These are phyloP conservation scores for Anser brachyrhynchus DNA, from an alignment of 2,113 vertebrate genomes.

Conservation along the genomic window DNA sequence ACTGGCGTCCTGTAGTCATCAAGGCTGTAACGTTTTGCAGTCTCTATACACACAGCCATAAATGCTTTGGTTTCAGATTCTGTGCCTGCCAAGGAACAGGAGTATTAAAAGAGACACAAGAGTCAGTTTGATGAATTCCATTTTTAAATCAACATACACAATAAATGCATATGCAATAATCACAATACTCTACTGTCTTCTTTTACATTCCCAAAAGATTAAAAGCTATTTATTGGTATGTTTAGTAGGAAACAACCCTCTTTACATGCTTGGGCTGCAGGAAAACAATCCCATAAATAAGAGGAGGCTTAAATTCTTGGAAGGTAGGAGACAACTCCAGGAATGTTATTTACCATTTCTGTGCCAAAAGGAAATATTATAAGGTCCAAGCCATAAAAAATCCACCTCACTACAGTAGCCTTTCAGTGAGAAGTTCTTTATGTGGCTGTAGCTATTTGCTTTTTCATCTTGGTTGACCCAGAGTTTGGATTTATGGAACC, in stretches of 20 bases:
- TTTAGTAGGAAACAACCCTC: neutral
- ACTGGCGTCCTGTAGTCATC: slow-evolving; percentile 97
- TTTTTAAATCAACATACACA: neutral
- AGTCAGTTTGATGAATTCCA: neutral
- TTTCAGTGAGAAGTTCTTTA: neutral
- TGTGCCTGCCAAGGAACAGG: slow-evolving; percentile 80
- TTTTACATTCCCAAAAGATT: neutral
- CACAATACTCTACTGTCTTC: neutral
- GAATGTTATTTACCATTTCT: neutral
- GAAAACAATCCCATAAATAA: neutral
- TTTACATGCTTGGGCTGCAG: neutral
- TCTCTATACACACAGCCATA: slow-evolving; percentile 99
- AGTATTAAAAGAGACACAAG: neutral
- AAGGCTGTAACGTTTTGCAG: slow-evolving; percentile 94
- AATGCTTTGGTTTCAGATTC: slow-evolving; percentile 99
- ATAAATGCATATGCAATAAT: neutral
- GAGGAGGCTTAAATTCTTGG: neutral
- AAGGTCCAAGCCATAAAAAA: neutral
- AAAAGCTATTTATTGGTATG: neutral
- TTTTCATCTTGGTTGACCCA: neutral
- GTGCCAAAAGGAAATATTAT: neutral
- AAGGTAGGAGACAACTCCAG: neutral
- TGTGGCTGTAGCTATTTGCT: neutral
- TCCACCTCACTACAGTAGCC: neutral
- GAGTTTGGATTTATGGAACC: neutral